These are phyloP conservation scores for Drosophila gunungcola DNA, from an alignment of 1,140 invertebrate species.

Conservation along the genomic window DNA sequence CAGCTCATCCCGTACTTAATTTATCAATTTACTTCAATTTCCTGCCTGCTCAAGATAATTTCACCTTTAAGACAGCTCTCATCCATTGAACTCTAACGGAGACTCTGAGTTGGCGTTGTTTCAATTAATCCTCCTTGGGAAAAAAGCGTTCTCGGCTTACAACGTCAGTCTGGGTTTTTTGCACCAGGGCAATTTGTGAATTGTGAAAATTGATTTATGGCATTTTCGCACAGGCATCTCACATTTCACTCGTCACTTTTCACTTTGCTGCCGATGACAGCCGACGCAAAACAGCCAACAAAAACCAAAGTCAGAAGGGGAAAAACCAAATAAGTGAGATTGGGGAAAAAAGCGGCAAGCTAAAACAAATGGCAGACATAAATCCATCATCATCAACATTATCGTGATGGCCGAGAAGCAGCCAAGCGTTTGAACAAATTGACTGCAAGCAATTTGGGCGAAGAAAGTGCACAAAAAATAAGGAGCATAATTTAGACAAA, in stretches of 20 bases:
- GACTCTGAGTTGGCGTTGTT: background rate
- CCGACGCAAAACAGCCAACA: background rate
- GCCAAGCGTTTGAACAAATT: slow-evolving; percentile 48
- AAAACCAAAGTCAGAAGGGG: slow-evolving; percentile 18
- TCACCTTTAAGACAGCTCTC: slow-evolving; percentile 4
- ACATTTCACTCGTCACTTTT: slow-evolving; percentile 55
- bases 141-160: slow-evolving; percentile 24
- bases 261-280: slow-evolving; percentile 56
- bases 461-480: slow-evolving; percentile 26
- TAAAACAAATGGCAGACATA: slow-evolving; percentile 61
- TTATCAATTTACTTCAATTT: slow-evolving; percentile 18
- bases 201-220: slow-evolving; percentile 59
- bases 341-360: slow-evolving; percentile 12
- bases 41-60: background rate
- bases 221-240: slow-evolving; percentile 37
- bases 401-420: slow-evolving; percentile 23
- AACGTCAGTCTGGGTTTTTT: slow-evolving; percentile 31
- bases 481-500: slow-evolving; percentile 45
- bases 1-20: slow-evolving; percentile 1
- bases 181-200: slow-evolving; percentile 43
- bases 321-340: background rate
- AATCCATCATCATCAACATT: slow-evolving; percentile 66
- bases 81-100: background rate
- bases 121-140: slow-evolving; percentile 38
- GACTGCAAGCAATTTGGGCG: slow-evolving; percentile 60